phyloP scores from a whole-genome alignment of 2,113 vertebrate genomes.

The Coptodon bakossiorum region DNA sequence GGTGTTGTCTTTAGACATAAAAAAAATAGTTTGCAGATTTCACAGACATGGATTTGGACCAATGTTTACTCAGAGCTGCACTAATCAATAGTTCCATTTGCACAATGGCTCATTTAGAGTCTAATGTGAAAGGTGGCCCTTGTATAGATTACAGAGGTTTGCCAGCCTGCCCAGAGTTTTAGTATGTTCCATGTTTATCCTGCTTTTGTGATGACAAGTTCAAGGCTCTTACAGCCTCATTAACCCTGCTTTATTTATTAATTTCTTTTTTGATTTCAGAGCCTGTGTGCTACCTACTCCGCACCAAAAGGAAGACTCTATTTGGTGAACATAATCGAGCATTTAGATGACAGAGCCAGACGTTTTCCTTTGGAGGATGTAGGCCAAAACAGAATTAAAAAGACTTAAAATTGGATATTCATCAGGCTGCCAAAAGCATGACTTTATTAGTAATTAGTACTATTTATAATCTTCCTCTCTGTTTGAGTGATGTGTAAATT shows the following conservation, averaged over 20 bases:
- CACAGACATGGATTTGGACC: not conserved
- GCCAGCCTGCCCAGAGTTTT: not conserved
- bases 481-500: not conserved
- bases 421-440: not conserved
- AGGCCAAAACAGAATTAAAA: not conserved
- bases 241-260: not conserved
- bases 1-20: not conserved
- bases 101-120: not conserved
- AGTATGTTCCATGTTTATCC: not conserved
- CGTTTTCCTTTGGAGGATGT: not conserved
- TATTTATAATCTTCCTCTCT: not conserved
- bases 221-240: not conserved
- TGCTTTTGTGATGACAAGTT: not conserved
- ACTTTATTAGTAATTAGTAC: not conserved
- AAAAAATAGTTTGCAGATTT: not conserved
- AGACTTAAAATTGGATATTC: not conserved
- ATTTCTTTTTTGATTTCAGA: not conserved
- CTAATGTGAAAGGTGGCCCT: not conserved
- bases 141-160: not conserved
- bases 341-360: not conserved
- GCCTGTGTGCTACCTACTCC: not conserved
- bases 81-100: not conserved
- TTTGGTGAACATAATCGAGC: not conserved
- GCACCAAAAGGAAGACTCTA: not conserved
- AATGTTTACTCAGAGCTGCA: not conserved